Conservation (phyloP, 2,797 vertebrate genomes). For the Phoxinus dragarum region DNA sequence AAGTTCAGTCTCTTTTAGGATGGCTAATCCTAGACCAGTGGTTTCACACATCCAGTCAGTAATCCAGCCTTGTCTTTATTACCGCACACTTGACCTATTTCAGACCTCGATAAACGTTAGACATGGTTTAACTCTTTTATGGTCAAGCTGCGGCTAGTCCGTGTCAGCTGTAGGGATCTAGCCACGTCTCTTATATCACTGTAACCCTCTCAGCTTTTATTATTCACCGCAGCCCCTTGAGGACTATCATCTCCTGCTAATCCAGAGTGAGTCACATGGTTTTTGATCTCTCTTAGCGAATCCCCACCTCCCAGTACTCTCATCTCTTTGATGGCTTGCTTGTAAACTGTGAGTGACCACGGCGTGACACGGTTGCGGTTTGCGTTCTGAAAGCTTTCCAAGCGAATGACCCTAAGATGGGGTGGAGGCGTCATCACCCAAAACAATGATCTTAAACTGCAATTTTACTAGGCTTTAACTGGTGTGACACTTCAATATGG, state of each 20-base stretch:
- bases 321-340: slow-evolving; percentile 7
- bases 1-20: background rate
- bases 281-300: slow-evolving; percentile 66
- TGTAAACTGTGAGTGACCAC: slow-evolving; percentile 52
- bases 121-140: slow-evolving; percentile 3
- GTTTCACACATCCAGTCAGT: slow-evolving; percentile 14
- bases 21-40: background rate
- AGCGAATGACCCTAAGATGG: background rate
- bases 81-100: slow-evolving; percentile 14
- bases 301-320: background rate
- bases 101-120: background rate
- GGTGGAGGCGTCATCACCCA: background rate
- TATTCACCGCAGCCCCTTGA: slow-evolving; percentile 12
- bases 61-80: slow-evolving; percentile 33
- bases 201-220: slow-evolving; percentile 4
- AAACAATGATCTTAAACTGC: background rate
- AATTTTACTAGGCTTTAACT: background rate
- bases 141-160: background rate
- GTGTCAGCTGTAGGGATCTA: slow-evolving; percentile 33
- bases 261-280: slow-evolving; percentile 69
- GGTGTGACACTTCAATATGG: background rate
- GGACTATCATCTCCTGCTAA: slow-evolving; percentile 69
- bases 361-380: background rate
- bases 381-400: background rate
- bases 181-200: slow-evolving; percentile 3